Evolutionary conservation across 1,140 invertebrate genomes (phyloP), one percentile per base, ranked within the genome.

Genomic region (Harpegnathos saltator): DNA sequence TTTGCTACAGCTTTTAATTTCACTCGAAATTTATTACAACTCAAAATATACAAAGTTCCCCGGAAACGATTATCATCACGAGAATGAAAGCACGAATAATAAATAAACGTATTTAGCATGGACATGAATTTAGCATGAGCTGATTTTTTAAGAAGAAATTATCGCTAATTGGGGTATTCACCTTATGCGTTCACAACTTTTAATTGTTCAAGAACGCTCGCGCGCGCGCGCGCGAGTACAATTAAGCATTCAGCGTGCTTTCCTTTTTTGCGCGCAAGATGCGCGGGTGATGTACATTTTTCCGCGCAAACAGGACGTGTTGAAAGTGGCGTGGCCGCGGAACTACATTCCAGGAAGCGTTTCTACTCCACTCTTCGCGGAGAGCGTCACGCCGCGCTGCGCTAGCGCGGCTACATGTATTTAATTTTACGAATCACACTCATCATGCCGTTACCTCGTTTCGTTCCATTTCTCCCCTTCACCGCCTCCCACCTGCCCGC

Each of bases 191-290:
- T 26, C 22, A 48, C 4, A 22, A 33, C 56, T 80, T 68, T 78
- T 71, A 48, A 71, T 71, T 71, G 58, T 80, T 71, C 38, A 68
- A 22, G 33, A 44, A 44, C 63, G n/a, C n/a, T n/a, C n/a, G n/a
- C n/a, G n/a, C n/a, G n/a, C n/a, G n/a, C n/a, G n/a, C n/a, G 62
- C 63, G 75, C 73, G 44, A 17, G 4, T 11, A 0, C 19, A 78
- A 63, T 78, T 78, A 78, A 78, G 75, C n/a, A n/a, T 78, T 78
- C 69, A 50, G 63, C 63, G 69, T 62, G 63, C 56, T 78, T 63
- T 58, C 17, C 56, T 17, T 33, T 17, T 33, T 56, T 4, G 73
- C 19, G 33, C 33, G 56, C 48, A 58, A 17, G n/a, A 48, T 52
- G 33, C 44, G 17, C 38, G 24, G 59, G 29, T 61, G 73, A 54